Conservation (phyloP, 2,888 invertebrate genomes). For the Rotaria sp. region DNA sequence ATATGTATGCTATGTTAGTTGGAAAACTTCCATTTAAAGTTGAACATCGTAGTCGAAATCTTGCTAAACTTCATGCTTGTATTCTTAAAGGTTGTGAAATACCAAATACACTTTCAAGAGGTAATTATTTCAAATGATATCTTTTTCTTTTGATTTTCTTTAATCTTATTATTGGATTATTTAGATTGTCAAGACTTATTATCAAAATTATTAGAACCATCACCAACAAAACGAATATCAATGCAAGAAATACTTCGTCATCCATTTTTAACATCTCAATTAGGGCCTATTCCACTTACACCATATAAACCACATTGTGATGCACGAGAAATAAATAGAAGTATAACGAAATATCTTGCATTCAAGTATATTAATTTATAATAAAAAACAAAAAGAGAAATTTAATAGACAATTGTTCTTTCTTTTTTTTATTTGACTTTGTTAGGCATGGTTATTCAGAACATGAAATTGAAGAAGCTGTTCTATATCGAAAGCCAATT, state of each 20-base stretch:
- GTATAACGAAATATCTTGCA: slow-evolving; percentile 36
- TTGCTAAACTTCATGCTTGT: slow-evolving; percentile 46
- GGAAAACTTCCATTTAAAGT: slow-evolving; percentile 48
- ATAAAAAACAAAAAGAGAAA: neutral
- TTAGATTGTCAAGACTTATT: slow-evolving; percentile 46
- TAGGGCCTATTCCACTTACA: slow-evolving; percentile 38
- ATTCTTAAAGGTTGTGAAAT: slow-evolving; percentile 47
- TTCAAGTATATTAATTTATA: slow-evolving; percentile 23
- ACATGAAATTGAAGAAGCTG: slow-evolving; percentile 37
- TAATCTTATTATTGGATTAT: neutral
- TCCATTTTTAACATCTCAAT: slow-evolving; percentile 45
- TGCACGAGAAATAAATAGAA: slow-evolving; percentile 33
- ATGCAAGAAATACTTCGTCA: slow-evolving; percentile 46
- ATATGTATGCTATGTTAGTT: slow-evolving; percentile 48
- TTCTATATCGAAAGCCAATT: slow-evolving; percentile 38
- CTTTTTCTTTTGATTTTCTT: neutral
- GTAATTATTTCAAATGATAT: slow-evolving; percentile 42
- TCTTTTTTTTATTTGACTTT: neutral
- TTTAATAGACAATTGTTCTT: neutral
- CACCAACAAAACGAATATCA: slow-evolving; percentile 45
- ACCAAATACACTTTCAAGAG: slow-evolving; percentile 45
- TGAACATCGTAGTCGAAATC: slow-evolving; percentile 45
- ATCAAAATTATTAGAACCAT: slow-evolving; percentile 45
- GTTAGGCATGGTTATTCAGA: slow-evolving; percentile 37
- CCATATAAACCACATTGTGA: slow-evolving; percentile 37